Evolutionary conservation across 1,140 invertebrate species (phyloP).

Genomic region (Euwallacea similis): DNA sequence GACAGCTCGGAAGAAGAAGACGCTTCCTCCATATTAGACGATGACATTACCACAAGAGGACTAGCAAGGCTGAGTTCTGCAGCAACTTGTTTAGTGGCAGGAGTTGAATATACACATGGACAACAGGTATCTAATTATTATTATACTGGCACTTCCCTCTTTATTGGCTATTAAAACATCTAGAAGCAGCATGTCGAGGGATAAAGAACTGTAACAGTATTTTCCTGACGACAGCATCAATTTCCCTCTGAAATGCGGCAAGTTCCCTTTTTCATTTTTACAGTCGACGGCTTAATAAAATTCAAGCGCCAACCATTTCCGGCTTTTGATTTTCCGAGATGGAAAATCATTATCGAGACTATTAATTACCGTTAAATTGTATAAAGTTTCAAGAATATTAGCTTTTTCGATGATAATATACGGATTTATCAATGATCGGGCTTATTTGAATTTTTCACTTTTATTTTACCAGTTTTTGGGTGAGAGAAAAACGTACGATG

Average conservation of each 20-base stretch:
- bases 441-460: too few species aligned
- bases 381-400: too few species aligned
- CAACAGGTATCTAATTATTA: slow-evolving; percentile 48
- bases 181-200: not conserved
- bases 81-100: slow-evolving; percentile 52
- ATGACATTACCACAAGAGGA: slow-evolving; percentile 51
- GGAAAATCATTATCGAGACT: slow-evolving; percentile 20
- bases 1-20: slow-evolving; percentile 43
- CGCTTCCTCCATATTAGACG: slow-evolving; percentile 36
- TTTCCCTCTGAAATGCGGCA: not conserved
- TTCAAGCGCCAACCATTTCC: slow-evolving; percentile 10
- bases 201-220: slow-evolving; percentile 4
- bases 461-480: too few species aligned
- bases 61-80: slow-evolving; percentile 51
- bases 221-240: not conserved
- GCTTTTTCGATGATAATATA: too few species aligned
- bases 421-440: too few species aligned
- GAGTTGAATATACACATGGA: slow-evolving; percentile 53
- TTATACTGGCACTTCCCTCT: not conserved
- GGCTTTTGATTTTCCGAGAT: slow-evolving; percentile 22
- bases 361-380: slow-evolving; percentile 10
- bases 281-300: slow-evolving; percentile 19
- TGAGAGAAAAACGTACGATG: too few species aligned
- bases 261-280: slow-evolving; percentile 13
- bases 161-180: not conserved